phyloP scores from a whole-genome alignment of 2,113 vertebrate genomes.

The Echinops telfairi region DNA sequence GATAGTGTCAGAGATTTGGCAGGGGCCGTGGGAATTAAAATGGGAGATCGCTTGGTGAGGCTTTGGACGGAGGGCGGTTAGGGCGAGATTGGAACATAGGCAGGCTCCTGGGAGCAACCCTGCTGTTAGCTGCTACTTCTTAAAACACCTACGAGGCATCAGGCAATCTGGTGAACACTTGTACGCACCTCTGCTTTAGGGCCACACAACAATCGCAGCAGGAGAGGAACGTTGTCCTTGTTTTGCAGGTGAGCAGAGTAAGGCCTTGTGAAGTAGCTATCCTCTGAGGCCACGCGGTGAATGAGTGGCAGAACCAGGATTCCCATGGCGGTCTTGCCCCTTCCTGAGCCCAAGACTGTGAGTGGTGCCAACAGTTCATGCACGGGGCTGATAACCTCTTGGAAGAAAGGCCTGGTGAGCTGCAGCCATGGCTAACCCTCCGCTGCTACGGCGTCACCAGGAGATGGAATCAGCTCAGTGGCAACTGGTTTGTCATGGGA shows the following conservation, averaged over 20 bases:
- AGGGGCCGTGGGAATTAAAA: no score
- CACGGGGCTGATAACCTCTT: not conserved
- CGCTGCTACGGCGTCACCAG: not conserved
- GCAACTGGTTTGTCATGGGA: not conserved
- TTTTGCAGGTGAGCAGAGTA: not conserved
- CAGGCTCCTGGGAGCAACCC: not conserved
- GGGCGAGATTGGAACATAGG: not conserved
- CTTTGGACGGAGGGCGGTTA: not conserved
- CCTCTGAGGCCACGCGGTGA: not conserved
- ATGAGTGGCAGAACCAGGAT: not conserved
- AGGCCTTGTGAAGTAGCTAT: not conserved
- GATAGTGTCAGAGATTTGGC: accelerated
- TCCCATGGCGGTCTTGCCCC: not conserved
- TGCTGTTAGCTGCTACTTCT: no score
- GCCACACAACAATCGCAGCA: no score
- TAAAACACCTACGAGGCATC: not conserved
- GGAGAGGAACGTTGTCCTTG: not conserved
- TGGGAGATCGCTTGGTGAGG: no score
- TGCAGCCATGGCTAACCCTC: not conserved
- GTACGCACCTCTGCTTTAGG: no score
- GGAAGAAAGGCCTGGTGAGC: not conserved
- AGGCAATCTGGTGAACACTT: not conserved
- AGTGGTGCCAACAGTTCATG: not conserved
- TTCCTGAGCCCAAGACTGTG: not conserved
- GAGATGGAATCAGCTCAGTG: not conserved